These are phyloP conservation scores for Brienomyrus longianalis DNA, from an alignment of 2,113 vertebrate species.

Conservation along the genomic window DNA sequence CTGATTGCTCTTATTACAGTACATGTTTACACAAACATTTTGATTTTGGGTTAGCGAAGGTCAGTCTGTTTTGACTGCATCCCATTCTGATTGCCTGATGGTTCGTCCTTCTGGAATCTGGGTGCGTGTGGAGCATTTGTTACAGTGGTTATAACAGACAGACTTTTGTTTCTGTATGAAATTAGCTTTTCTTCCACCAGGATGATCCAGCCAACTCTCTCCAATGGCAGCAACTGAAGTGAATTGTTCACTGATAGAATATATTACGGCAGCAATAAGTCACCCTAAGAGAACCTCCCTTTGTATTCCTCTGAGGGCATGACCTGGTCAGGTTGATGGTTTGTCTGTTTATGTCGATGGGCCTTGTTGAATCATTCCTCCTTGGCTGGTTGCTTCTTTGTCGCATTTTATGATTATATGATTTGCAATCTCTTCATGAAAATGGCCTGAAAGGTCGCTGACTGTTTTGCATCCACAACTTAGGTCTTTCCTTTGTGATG, in stretches of 20 bases:
- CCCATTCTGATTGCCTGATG: not conserved
- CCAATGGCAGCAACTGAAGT: not conserved
- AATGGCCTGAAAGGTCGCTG: not conserved
- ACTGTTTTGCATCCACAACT: not conserved
- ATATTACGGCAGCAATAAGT: not conserved
- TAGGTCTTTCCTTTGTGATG: not conserved
- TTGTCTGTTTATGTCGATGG: not conserved
- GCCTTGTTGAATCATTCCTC: not conserved
- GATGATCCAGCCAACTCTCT: not conserved
- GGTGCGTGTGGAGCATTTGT: not conserved
- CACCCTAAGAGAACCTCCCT: not conserved
- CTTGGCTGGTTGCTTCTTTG: not conserved
- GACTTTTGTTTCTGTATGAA: not conserved
- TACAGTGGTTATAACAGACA: not conserved
- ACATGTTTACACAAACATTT: not conserved
- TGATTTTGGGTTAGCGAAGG: not conserved
- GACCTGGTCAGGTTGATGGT: not conserved
- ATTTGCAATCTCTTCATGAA: not conserved
- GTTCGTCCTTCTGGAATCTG: not conserved
- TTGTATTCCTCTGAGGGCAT: not conserved
- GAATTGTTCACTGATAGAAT: not conserved
- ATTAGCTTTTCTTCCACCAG: not conserved
- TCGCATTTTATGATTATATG: not conserved
- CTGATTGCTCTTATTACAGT: not conserved
- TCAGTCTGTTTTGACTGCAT: not conserved